A percentile compares a stretch with the other conserved stretches of the same genome.
Evolutionary conservation across 1,140 invertebrate species (phyloP).

Genomic region (Venturia canescens): DNA sequence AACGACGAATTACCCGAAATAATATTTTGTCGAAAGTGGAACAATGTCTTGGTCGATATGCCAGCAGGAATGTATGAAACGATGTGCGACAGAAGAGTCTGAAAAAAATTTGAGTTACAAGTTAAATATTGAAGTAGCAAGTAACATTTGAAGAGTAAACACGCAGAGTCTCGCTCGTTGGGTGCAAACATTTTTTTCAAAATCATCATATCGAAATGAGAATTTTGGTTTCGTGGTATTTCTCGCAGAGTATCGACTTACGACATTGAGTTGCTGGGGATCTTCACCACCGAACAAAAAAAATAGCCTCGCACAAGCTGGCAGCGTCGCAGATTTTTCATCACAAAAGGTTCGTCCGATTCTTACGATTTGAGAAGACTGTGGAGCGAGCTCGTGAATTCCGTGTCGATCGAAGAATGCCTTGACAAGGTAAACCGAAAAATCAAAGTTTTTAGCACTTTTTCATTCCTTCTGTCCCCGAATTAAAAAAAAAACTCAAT

Average conservation of each 20-base stretch:
- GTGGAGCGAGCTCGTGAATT: constrained; percentile 11
- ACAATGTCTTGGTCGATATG: constrained; percentile 36
- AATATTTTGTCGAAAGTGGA: constrained; percentile 44
- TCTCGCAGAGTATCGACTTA: constrained; percentile 11
- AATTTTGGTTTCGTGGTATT: background rate
- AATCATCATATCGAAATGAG: too few species aligned
- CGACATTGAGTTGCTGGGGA: constrained; percentile 35
- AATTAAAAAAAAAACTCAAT: too few species aligned
- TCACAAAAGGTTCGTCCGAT: constrained; percentile 16
- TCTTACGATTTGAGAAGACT: background rate
- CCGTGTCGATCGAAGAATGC: background rate
- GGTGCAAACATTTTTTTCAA: too few species aligned
- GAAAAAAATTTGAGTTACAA: too few species aligned
- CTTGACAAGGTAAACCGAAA: background rate
- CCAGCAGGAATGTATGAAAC: constrained; percentile 43
- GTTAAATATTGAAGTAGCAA: too few species aligned
- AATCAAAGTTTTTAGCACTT: too few species aligned
- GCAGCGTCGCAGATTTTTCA: constrained; percentile 12
- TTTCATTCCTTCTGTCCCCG: too few species aligned
- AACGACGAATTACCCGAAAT: background rate
- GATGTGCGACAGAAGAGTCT: constrained; percentile 27
- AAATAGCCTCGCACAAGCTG: background rate
- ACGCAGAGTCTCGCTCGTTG: too few species aligned
- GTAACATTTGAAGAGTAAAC: too few species aligned
- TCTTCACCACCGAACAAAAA: constrained; percentile 19